phyloP scores from a whole-genome alignment of 1,140 invertebrate genomes.

The Apis dorsata region DNA sequence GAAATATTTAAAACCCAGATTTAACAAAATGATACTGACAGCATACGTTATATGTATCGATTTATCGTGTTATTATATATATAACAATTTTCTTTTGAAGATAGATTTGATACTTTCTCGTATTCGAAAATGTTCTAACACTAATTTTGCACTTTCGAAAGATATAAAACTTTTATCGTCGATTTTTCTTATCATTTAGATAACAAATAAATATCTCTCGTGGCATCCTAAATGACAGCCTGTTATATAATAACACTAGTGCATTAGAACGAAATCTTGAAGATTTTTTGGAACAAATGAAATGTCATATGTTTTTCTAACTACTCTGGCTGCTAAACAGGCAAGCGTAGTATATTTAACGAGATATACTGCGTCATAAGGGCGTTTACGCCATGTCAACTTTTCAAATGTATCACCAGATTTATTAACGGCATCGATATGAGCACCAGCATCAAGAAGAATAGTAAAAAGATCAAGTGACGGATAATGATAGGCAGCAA shows the following conservation, averaged over 20 bases:
- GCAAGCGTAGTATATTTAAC: constrained; percentile 89
- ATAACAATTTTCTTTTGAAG: constrained; percentile 9
- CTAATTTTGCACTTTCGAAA: constrained; percentile 8
- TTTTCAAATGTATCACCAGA: constrained; percentile 88
- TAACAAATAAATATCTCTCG: constrained; percentile 19
- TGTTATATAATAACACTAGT: constrained; percentile 72
- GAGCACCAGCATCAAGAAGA: constrained; percentile 89
- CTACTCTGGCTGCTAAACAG: constrained; percentile 89
- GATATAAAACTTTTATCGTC: constrained; percentile 4
- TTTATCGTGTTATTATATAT: constrained; percentile 12
- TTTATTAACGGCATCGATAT: constrained; percentile 92
- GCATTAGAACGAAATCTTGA: constrained; percentile 80
- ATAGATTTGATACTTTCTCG: neutral
- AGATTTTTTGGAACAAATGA: constrained; percentile 83
- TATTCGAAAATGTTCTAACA: neutral
- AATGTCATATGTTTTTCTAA: constrained; percentile 76
- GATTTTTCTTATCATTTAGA: neutral
- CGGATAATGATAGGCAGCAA: constrained; percentile 84
- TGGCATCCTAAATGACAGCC: neutral
- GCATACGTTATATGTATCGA: neutral
- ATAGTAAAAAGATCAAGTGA: constrained; percentile 84
- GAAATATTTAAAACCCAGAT: neutral
- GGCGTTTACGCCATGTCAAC: constrained; percentile 82
- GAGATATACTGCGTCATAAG: constrained; percentile 87
- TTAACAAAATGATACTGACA: neutral